Evolutionary conservation across 1,140 invertebrate genomes (phyloP), one percentile per base, ranked within the genome.

Genomic region (Micrasema minimum): DNA sequence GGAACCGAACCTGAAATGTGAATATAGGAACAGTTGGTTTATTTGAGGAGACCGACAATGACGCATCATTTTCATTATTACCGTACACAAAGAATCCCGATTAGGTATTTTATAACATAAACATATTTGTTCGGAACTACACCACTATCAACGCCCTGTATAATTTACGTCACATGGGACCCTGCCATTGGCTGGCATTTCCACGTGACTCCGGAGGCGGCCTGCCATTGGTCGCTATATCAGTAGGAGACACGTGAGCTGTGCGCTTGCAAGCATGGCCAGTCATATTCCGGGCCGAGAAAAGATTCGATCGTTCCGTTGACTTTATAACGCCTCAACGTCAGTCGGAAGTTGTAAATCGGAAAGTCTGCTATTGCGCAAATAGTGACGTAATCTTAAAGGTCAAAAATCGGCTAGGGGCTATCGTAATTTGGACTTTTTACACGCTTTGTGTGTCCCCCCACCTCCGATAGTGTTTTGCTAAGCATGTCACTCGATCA

Each of bases 201-300:
- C 72, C 62, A 66, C 51, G 43, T 78, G 79, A 82, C 79, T 79
- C n/a, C 50, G 20, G n/a, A 51, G n/a, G 7, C 69, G 68, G 12
- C 23, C n/a, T 35, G 41, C 62, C 31, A 69, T 73, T 73, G 72
- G 72, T 16, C 31, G 67, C 12, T 50, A 62, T 37, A 61, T 70
- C 50, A 50, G 68, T 45, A 16, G 9, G 62, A 65, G 18, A 37
- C 81, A 83, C 81, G 82, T 83, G 81, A 81, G 79, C 69, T 59
- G 69, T 75, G 76, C 75, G 77, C 77, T 59, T 81, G 81, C 82
- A 81, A 82, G 64, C 64, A 43, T 64, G 70, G 68, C 68, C 68
- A 59, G 68, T 53, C 57, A 62, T 64, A 70, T 31, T 38, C 18
- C 1, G 18, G 22, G 35, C 43, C 43, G 43, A 64, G 57, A 18